These are phyloP conservation scores for Syrista parreyssii DNA, from an alignment of 2,888 invertebrate genomes.

Conservation along the genomic window DNA sequence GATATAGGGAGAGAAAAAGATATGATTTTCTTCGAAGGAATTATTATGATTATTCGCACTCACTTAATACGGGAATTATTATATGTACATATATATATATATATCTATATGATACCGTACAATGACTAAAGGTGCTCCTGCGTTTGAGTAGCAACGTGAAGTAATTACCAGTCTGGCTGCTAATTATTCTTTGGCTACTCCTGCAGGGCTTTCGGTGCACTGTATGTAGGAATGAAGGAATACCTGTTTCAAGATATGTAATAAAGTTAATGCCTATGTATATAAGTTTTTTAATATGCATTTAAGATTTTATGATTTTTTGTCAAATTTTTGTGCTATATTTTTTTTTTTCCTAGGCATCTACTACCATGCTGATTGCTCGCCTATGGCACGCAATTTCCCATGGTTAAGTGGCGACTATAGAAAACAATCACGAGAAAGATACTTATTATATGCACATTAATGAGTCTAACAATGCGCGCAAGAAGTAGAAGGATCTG, in stretches of 20 bases:
- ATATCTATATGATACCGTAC: not conserved
- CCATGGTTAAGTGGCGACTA: not conserved
- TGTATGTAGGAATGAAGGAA: not conserved
- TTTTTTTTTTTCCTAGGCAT: not conserved
- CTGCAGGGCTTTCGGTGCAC: not conserved
- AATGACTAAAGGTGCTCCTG: not conserved
- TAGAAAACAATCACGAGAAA: slow-evolving; percentile 35
- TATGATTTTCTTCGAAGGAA: not conserved
- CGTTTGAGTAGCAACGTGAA: not conserved
- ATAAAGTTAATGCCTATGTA: not conserved
- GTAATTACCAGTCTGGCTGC: not conserved
- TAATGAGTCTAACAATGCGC: slow-evolving; percentile 47
- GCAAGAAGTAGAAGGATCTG: slow-evolving; percentile 39
- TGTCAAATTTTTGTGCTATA: not conserved
- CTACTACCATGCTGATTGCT: not conserved
- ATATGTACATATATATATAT: not conserved
- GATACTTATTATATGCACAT: slow-evolving; percentile 43
- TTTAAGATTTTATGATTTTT: not conserved
- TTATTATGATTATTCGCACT: not conserved
- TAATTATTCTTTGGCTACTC: not conserved
- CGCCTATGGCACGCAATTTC: not conserved
- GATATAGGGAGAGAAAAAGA: slow-evolving; percentile 1
- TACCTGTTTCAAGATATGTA: not conserved
- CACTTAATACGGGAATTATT: not conserved
- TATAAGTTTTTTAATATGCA: not conserved